A percentile compares a stretch with the other conserved stretches of the same genome.
Conservation (phyloP, 2,113 vertebrate genomes). For the Trachemys scripta region DNA sequence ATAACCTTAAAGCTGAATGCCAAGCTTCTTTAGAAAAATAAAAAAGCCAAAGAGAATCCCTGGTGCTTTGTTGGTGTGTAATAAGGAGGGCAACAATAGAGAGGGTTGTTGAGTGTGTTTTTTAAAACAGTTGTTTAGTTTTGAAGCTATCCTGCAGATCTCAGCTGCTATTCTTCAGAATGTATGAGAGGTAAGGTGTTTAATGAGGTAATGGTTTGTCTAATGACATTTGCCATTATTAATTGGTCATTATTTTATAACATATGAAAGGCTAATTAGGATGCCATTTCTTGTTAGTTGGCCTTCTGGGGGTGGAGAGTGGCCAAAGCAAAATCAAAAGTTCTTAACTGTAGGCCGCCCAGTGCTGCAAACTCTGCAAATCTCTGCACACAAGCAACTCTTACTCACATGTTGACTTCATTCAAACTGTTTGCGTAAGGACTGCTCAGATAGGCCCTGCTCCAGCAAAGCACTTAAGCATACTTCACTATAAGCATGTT, state of each 20-base stretch:
- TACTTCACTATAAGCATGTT: not conserved
- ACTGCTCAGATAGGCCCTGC: not conserved
- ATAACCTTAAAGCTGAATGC: not conserved
- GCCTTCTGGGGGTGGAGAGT: fast-evolving
- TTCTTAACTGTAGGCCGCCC: not conserved
- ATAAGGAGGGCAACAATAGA: not conserved
- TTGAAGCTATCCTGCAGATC: not conserved
- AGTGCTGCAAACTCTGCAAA: not conserved
- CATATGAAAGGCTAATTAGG: not conserved
- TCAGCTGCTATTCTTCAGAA: not conserved
- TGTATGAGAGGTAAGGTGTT: fast-evolving
- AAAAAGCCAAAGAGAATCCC: not conserved
- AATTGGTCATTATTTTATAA: not conserved
- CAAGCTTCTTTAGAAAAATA: fast-evolving
- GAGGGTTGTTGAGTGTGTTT: not conserved
- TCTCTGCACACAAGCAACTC: not conserved
- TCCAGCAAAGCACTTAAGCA: not conserved
- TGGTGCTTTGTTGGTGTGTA: fast-evolving
- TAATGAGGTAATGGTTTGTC: not conserved
- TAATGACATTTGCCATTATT: not conserved
- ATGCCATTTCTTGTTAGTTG: not conserved
- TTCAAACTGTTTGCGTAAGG: not conserved
- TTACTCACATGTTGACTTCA: not conserved
- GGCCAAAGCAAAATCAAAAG: not conserved
- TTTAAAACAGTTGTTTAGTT: not conserved